Percentiles rank a stretch among this genome's conserved stretches.
These are phyloP conservation scores for Clistopyga incitator DNA, from an alignment of 2,888 invertebrate species.

Conservation along the genomic window DNA sequence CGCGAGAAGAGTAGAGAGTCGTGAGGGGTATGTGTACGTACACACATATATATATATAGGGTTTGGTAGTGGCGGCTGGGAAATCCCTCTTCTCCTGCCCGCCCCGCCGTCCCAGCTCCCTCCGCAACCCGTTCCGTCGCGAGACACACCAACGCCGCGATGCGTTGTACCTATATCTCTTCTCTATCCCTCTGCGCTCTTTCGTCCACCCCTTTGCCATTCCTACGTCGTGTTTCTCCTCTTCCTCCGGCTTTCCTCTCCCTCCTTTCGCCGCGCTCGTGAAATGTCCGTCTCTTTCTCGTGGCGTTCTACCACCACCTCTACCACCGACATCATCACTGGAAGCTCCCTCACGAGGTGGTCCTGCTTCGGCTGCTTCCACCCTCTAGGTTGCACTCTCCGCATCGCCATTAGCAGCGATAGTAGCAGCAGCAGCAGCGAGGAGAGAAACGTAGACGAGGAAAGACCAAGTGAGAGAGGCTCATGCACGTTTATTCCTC, in stretches of 20 bases:
- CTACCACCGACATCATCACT: conserved; percentile 32
- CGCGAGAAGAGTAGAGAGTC: conserved; percentile 80
- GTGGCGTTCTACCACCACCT: conserved; percentile 1
- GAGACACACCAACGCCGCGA: conserved; percentile 66
- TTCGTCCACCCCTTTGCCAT: conserved; percentile 37
- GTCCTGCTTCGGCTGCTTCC: conserved; percentile 41
- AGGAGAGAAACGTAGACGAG: conserved; percentile 26
- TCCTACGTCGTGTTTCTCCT: conserved; percentile 55
- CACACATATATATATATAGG: conserved; percentile 57
- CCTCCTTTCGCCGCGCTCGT: not conserved
- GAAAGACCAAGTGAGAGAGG: conserved; percentile 17
- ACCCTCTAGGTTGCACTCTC: conserved; percentile 56
- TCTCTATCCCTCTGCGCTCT: conserved; percentile 21
- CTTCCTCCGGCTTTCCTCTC: conserved; percentile 32
- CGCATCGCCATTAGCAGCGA: conserved; percentile 31
- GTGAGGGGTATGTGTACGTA: conserved; percentile 52
- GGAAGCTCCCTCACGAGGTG: conserved; percentile 36
- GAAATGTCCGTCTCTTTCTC: not conserved
- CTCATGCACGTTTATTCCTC: conserved; percentile 35
- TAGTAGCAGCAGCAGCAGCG: conserved; percentile 21
- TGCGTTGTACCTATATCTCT: conserved; percentile 56
- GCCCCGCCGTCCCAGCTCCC: conserved; percentile 49
- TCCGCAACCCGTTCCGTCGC: conserved; percentile 63
- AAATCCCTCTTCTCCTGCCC: conserved; percentile 82
- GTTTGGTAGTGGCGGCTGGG: conserved; percentile 61